Evolutionary conservation across 2,113 vertebrate genomes (phyloP), one percentile per base, ranked within the genome.

Genomic region (Oncorhynchus kisutch): DNA sequence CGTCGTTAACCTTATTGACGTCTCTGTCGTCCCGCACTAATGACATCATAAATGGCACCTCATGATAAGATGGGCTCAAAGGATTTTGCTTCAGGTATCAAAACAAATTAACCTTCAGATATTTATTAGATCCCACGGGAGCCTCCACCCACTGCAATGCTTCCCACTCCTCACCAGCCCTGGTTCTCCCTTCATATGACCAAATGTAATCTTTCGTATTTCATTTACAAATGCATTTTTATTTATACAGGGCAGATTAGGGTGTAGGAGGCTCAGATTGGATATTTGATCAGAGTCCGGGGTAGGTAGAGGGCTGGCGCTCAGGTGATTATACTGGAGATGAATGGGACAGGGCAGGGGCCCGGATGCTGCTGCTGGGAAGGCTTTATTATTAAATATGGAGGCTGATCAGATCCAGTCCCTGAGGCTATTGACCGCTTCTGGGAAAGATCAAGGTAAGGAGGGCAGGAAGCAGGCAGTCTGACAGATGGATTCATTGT

Each of bases 41-140:
- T 83, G 70, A 73, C 27, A 78, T 80, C 82, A 87, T 74, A 81
- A 78, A 84, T 80, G 75, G 78, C 66, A 67, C 78, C 83, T 68
- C 18, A 45, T 75, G 78, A 87, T 86, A 78, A 89, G 83, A 89
- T 86, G 79, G 79, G 81, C 81, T 76, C 76, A 72, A 72, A 83
- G 84, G 87, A 88, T 88, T 85, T 79, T 79, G 84, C 86, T 74
- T 70, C 75, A 85, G 81, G 79, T 85, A 85, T 89, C 85, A 89
- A 89, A 89, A 89, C 86, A 89, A 89, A 89, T 89, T 87, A 89
- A 87, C 84, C 86, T 85, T 89, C 86, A 87, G 82, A 87, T 87
- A 86, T 87, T 74, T 85, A 76, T 78, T 86, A 72, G 78, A 82
- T 82, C 79, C 68, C 57, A 29, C 70, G 73, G 70, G 70, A 73